Base-by-base conservation (phyloP, 64 coral and sea anemone genomes). In the Pocillopora verrucosa region DNA sequence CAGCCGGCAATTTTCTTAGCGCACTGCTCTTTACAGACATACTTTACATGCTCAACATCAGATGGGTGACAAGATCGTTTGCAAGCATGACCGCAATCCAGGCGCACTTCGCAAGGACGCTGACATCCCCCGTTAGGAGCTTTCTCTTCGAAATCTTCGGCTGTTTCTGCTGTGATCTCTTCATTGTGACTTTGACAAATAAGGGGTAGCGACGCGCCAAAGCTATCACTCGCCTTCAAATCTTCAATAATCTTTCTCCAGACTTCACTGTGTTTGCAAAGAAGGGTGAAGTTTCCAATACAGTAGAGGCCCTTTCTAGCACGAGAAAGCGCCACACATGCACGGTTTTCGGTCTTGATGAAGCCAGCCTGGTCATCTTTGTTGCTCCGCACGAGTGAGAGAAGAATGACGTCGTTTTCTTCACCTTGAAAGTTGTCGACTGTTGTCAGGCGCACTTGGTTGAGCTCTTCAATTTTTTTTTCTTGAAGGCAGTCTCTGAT, bases 391-490 rank as follows among this genome's bases (percentile, higher is more conserved):
- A 96, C 94, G 36, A 96, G 80, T 0, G 94, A 96, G 65, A 96
- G 80, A 80, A 96, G 88, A 68, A 96, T 70, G 78, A 96, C 92
- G 25, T 96, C 90, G 56, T 77, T 92, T 89, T 96, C 94, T 59
- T 96, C 94, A 19, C 94, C 94, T 83, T 98, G 96, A 35, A 90
- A 98, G 83, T 98, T 94, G 73, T 98, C 96, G 25, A 98, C 92
- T 37, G 96, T 94, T 9, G 89, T 83, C 16, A 94, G 38, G 10
- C 96, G 88, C 10, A 98, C 89, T 11, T 6, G 41, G 4, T 76
- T 6, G 1, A 96, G 30, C 1, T 68, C 64, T 30, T 93, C 87
- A 72, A 77, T 38, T 22, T 93, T 64, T 68, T 78, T 26, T 0
- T 11, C n/a, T 63, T 37, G 78, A 36, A 89, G 16, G n/a, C 59